A percentile compares a stretch with the other conserved stretches of the same genome.
Conservation (phyloP, 2,113 vertebrate species). For the Dicerorhinus sumatrensis region DNA sequence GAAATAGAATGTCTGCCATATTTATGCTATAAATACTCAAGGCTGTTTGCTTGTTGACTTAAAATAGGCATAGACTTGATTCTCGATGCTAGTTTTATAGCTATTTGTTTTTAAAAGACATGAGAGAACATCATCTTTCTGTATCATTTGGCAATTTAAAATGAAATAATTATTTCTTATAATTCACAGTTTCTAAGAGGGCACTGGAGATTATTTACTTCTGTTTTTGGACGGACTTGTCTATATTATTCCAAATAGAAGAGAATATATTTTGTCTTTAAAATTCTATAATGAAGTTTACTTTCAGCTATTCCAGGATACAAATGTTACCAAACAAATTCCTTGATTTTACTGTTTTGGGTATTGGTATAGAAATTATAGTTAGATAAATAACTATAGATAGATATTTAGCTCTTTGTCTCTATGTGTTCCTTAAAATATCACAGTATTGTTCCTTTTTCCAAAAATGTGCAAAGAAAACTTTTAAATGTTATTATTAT, state of each 20-base stretch:
- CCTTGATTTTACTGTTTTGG: not conserved
- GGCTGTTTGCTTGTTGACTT: not conserved
- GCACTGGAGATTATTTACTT: not conserved
- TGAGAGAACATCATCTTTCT: conserved; percentile 12
- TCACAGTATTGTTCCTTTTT: not conserved
- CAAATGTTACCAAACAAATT: not conserved
- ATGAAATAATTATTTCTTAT: not conserved
- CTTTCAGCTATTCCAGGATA: not conserved
- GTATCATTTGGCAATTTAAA: not conserved
- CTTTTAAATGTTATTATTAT: not conserved
- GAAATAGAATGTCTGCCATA: not conserved
- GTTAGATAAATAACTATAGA: not conserved
- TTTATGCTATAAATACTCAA: not conserved
- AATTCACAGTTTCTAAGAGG: not conserved
- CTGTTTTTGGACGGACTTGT: not conserved
- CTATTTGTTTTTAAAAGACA: not conserved
- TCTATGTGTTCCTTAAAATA: not conserved
- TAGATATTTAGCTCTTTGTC: not conserved
- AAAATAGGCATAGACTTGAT: not conserved
- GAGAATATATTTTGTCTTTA: not conserved
- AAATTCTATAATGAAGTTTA: not conserved
- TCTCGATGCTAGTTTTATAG: not conserved
- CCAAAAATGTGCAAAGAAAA: not conserved
- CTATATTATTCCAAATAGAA: not conserved
- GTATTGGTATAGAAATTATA: not conserved